A percentile compares a stretch with the other conserved stretches of the same genome.
These are phyloP conservation scores for Gobio gobio DNA, from an alignment of 2,113 vertebrate genomes.

Conservation along the genomic window DNA sequence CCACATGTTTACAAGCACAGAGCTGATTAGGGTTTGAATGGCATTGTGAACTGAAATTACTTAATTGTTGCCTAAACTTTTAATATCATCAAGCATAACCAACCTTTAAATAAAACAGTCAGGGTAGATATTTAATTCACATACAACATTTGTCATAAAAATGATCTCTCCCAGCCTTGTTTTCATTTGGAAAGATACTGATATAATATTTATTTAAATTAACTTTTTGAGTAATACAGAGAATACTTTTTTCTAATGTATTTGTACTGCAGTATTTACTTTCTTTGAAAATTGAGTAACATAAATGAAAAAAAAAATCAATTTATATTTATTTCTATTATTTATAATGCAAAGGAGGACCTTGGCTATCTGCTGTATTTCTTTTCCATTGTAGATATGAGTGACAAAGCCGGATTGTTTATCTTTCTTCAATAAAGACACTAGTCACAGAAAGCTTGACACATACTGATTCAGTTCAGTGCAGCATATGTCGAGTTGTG, in stretches of 20 bases:
- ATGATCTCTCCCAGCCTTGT: background rate
- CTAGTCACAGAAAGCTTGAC: constrained; percentile 12
- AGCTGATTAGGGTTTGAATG: background rate
- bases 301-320: background rate
- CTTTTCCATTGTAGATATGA: background rate
- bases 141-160: no score
- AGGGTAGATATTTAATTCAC: background rate
- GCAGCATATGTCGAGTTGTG: constrained; percentile 6
- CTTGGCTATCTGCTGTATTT: constrained; percentile 7
- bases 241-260: background rate
- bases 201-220: background rate
- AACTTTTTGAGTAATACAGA: background rate
- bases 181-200: background rate
- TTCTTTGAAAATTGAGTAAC: background rate
- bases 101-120: background rate
- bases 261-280: background rate
- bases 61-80: background rate
- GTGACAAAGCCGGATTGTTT: constrained; percentile 16
- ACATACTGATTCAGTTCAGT: background rate
- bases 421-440: constrained; percentile 13
- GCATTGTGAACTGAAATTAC: background rate
- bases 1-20: constrained; percentile 11
- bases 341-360: background rate
- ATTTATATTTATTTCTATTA: constrained; percentile 20
- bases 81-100: background rate